phyloP scores from a whole-genome alignment of 1,140 invertebrate species.

The Drosophila sp. region DNA sequence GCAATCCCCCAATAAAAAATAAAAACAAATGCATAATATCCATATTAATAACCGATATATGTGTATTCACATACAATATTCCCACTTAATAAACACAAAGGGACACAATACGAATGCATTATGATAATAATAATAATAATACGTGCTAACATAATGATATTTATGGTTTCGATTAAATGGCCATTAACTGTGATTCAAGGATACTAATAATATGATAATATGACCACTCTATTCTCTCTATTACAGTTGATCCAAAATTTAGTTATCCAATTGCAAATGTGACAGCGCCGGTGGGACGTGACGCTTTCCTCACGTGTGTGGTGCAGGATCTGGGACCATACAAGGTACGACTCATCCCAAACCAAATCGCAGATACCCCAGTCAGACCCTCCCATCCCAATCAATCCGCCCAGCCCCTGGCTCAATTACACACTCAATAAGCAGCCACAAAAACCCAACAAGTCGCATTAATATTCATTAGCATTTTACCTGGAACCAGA shows the following conservation, averaged over 20 bases:
- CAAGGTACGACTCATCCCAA: constrained; percentile 88
- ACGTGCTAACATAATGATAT: background rate
- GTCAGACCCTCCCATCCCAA: background rate
- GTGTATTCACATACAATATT: background rate
- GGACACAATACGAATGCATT: background rate
- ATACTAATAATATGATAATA: constrained; percentile 42
- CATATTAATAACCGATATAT: background rate
- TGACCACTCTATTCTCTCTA: constrained; percentile 65
- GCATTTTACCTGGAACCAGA: constrained; percentile 63
- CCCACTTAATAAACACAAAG: background rate
- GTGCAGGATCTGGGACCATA: constrained; percentile 93
- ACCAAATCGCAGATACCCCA: constrained; percentile 35
- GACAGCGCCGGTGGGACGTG: constrained; percentile 92
- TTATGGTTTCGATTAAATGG: constrained; percentile 40
- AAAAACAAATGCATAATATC: background rate
- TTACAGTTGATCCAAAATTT: constrained; percentile 92
- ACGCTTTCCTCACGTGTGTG: constrained; percentile 92
- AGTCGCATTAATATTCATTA: constrained; percentile 81
- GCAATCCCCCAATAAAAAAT: background rate
- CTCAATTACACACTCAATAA: constrained; percentile 83
- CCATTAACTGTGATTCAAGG: constrained; percentile 39
- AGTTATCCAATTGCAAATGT: constrained; percentile 92
- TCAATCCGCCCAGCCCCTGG: constrained; percentile 13
- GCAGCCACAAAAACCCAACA: constrained; percentile 67
- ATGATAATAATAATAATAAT: constrained; percentile 12